These are phyloP conservation scores for Tineola bisselliella DNA, from an alignment of 2,888 invertebrate genomes.

Conservation along the genomic window DNA sequence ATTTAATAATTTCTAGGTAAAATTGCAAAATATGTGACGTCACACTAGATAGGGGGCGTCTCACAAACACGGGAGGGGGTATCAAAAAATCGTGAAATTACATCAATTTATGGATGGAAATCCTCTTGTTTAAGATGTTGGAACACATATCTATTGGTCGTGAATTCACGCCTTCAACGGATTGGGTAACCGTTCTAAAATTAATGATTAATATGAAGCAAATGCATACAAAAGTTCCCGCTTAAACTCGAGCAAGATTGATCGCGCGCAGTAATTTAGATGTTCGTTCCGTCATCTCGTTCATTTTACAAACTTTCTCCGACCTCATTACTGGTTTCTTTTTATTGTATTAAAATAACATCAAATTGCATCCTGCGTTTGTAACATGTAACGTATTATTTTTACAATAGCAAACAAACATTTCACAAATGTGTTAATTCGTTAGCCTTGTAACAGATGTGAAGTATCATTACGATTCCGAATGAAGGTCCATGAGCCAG, in stretches of 20 bases:
- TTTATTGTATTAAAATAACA: background rate
- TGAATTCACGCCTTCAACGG: no score
- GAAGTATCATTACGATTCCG: background rate
- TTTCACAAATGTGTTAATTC: background rate
- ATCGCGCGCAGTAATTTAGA: background rate
- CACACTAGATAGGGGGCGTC: no score
- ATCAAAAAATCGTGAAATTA: no score
- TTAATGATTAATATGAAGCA: background rate
- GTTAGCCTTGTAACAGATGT: background rate
- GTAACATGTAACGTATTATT: no score
- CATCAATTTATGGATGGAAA: no score
- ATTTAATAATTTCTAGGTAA: no score
- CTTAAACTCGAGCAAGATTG: background rate
- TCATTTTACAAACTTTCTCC: conserved; percentile 9
- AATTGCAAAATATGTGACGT: no score
- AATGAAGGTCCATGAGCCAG: background rate
- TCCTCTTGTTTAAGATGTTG: no score
- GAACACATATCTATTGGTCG: no score
- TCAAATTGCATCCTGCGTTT: background rate
- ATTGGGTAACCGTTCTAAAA: no score
- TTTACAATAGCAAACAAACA: background rate
- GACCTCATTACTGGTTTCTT: conserved; percentile 7
- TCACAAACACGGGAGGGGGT: no score
- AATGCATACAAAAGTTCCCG: background rate
- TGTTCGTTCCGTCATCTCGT: conserved; percentile 6